phyloP scores from a whole-genome alignment of 1,140 invertebrate species.

The Asbolus verrucosus region DNA sequence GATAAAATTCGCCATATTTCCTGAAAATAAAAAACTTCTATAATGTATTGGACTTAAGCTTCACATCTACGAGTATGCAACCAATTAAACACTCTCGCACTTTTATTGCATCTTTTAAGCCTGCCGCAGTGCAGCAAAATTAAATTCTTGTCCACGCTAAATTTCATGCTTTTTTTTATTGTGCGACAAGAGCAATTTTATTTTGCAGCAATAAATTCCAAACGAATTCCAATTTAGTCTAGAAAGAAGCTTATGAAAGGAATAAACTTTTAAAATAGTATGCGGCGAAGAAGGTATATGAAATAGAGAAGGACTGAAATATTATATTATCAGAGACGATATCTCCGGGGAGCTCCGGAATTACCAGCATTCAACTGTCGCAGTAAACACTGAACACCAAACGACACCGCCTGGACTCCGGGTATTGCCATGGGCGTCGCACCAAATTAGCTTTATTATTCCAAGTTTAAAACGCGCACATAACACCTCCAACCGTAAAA shows the following conservation, averaged over 20 bases:
- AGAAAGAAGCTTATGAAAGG: background rate
- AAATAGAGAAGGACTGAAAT: constrained; percentile 25
- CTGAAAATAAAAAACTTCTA: constrained; percentile 27
- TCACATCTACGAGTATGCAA: constrained; percentile 28
- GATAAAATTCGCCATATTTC: constrained; percentile 55
- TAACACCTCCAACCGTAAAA: no score
- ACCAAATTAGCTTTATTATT: constrained; percentile 13
- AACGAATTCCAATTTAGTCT: constrained; percentile 11
- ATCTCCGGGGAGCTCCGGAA: constrained; percentile 46
- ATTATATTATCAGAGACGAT: constrained; percentile 15
- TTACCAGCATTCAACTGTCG: constrained; percentile 53
- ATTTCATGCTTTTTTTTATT: background rate
- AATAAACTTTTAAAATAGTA: constrained; percentile 7
- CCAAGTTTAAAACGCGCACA: no score
- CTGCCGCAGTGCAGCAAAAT: no score
- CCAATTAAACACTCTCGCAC: constrained; percentile 10
- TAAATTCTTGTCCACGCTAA: background rate
- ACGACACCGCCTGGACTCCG: constrained; percentile 32
- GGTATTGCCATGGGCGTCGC: constrained; percentile 10
- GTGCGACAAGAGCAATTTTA: background rate
- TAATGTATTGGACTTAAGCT: no score
- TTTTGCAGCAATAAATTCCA: constrained; percentile 1
- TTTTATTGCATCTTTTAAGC: background rate
- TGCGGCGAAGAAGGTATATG: constrained; percentile 17
- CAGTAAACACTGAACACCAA: constrained; percentile 54